Evolutionary conservation across 2,888 invertebrate species (phyloP).

Genomic region (Hybos culiciformis): DNA sequence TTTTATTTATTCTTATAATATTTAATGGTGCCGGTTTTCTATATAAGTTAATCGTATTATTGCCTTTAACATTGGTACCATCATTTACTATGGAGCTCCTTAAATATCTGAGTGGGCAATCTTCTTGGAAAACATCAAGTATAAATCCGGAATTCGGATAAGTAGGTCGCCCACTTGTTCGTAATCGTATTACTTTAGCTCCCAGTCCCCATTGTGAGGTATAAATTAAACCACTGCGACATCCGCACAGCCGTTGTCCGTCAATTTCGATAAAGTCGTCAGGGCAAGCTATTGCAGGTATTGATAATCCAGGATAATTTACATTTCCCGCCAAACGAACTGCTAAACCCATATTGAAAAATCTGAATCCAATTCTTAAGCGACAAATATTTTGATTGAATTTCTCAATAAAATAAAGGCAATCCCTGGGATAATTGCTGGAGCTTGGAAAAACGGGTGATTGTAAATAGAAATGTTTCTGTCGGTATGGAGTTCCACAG

Average conservation of each 20-base stretch:
- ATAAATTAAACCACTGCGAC: conserved; percentile 32
- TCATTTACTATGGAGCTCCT: conserved; percentile 9
- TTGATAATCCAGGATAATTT: conserved; percentile 6
- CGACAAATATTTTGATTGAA: conserved; percentile 38
- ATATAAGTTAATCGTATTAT: no score
- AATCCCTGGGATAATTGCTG: conserved; percentile 34
- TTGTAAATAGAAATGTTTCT: conserved; percentile 37
- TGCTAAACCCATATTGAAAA: conserved; percentile 38
- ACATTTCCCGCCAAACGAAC: conserved; percentile 6
- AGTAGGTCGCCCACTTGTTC: conserved; percentile 32
- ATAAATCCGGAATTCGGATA: conserved; percentile 39
- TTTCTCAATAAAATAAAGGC: conserved; percentile 39
- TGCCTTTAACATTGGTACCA: conserved; percentile 3
- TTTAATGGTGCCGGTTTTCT: no score
- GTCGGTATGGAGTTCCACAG: conserved; percentile 33
- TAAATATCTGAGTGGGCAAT: conserved; percentile 34
- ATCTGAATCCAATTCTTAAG: conserved; percentile 40
- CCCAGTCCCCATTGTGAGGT: conserved; percentile 26
- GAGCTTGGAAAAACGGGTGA: conserved; percentile 45
- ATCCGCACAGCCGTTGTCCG: conserved; percentile 43
- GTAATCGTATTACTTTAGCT: conserved; percentile 36
- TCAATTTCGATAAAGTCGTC: conserved; percentile 43
- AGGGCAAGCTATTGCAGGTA: conserved; percentile 26
- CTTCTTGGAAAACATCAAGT: conserved; percentile 42
- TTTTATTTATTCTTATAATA: no score